phyloP scores from a whole-genome alignment of 2,888 invertebrate species.

The Lasioglossum leucozonium region DNA sequence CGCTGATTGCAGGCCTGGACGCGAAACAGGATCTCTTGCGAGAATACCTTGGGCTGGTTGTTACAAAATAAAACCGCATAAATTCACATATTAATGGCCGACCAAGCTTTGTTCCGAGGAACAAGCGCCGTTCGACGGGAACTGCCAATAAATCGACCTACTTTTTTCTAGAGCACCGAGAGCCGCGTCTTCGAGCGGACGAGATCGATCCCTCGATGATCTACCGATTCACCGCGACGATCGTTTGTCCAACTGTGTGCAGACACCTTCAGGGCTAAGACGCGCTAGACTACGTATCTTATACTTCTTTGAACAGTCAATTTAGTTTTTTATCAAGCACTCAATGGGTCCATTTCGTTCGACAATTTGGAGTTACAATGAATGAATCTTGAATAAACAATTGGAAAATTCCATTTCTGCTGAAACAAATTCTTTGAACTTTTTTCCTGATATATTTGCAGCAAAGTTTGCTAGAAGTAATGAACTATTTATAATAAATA shows the following conservation, averaged over 20 bases:
- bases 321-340: too few relatives aligned
- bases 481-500: too few relatives aligned
- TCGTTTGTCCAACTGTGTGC: not conserved
- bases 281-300: not conserved
- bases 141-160: slow-evolving; percentile 1
- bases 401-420: too few relatives aligned
- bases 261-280: not conserved
- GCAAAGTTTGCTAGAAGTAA: too few relatives aligned
- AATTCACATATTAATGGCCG: slow-evolving; percentile 8
- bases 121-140: not conserved
- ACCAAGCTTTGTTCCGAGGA: not conserved
- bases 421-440: too few relatives aligned
- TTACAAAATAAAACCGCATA: slow-evolving; percentile 7
- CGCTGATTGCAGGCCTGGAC: not conserved
- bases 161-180: not conserved
- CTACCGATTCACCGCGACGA: not conserved
- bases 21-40: slow-evolving; percentile 4
- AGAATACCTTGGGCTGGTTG: not conserved
- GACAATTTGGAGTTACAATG: too few relatives aligned
- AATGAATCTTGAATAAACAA: too few relatives aligned
- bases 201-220: not conserved
- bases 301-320: too few relatives aligned
- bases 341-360: too few relatives aligned
- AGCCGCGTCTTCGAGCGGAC: not conserved
- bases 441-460: too few relatives aligned